These are phyloP conservation scores for Drosophila macrospina DNA, from an alignment of 2,888 invertebrate genomes.

Conservation along the genomic window DNA sequence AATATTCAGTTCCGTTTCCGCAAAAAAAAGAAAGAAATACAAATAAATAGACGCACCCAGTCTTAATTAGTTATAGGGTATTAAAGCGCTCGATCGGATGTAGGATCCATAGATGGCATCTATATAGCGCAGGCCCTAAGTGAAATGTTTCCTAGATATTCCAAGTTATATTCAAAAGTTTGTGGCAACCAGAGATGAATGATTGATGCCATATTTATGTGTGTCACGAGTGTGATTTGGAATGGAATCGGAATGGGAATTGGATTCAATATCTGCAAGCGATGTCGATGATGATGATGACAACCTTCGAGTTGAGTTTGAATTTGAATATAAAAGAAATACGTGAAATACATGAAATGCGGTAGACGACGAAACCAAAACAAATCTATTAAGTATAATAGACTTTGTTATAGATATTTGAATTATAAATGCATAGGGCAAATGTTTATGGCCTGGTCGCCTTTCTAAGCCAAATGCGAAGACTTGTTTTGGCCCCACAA, in stretches of 20 bases:
- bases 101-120: not conserved
- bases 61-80: not conserved
- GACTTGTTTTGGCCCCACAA: conserved; percentile 9
- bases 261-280: conserved; percentile 42
- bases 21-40: not conserved
- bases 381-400: conserved; percentile 37
- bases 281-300: conserved; percentile 15
- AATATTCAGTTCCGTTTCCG: too few relatives aligned
- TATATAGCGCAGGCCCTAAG: not conserved
- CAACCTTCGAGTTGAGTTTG: conserved; percentile 48
- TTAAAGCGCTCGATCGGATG: too few relatives aligned
- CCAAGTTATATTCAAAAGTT: not conserved
- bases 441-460: conserved; percentile 33
- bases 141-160: not conserved
- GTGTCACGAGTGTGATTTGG: conserved; percentile 23
- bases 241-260: conserved; percentile 30
- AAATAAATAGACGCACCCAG: not conserved
- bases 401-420: conserved; percentile 58
- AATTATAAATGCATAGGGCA: conserved; percentile 54
- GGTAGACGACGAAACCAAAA: conserved; percentile 47
- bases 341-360: conserved; percentile 67
- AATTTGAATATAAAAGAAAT: conserved; percentile 67
- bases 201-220: conserved; percentile 20
- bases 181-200: conserved; percentile 2
- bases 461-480: conserved; percentile 49